phyloP scores from a whole-genome alignment of 2,113 vertebrate species.

The Marcusenius ussheri region DNA sequence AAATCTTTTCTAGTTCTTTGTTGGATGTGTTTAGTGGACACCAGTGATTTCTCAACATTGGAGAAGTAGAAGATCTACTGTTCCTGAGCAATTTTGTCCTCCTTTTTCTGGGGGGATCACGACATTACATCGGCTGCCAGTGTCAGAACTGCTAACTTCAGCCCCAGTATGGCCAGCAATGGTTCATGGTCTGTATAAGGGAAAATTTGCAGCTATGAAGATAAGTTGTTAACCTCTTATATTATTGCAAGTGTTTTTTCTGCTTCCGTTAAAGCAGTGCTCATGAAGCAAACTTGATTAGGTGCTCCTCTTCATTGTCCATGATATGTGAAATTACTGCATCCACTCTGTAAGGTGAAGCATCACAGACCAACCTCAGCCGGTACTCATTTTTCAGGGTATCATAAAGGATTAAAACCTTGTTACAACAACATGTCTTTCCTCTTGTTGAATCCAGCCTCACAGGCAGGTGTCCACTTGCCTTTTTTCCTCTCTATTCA shows the following conservation, averaged over 20 bases:
- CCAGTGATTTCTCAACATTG: neutral
- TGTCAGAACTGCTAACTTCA: neutral
- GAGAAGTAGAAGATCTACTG: neutral
- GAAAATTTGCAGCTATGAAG: conserved; percentile 7
- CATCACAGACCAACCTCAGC: neutral
- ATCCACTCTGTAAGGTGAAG: conserved; percentile 2
- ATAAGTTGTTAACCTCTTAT: conserved; percentile 15
- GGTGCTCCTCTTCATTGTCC: conserved; percentile 1
- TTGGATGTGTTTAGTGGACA: neutral
- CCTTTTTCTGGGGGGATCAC: neutral
- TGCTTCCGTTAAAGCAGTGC: neutral
- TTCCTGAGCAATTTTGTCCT: neutral
- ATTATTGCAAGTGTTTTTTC: conserved; percentile 13
- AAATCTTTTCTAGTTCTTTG: conserved; percentile 5
- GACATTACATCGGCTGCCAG: neutral
- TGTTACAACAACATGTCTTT: neutral
- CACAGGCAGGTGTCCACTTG: conserved; percentile 20
- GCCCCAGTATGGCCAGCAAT: neutral
- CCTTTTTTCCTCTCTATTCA: neutral
- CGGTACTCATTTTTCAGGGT: neutral
- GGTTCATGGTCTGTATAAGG: conserved; percentile 19
- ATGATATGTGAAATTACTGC: neutral
- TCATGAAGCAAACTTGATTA: neutral
- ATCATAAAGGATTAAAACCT: conserved; percentile 5
- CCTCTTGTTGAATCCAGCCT: neutral